Conservation (phyloP, 2,113 vertebrate species). For the Amazona vittata region DNA sequence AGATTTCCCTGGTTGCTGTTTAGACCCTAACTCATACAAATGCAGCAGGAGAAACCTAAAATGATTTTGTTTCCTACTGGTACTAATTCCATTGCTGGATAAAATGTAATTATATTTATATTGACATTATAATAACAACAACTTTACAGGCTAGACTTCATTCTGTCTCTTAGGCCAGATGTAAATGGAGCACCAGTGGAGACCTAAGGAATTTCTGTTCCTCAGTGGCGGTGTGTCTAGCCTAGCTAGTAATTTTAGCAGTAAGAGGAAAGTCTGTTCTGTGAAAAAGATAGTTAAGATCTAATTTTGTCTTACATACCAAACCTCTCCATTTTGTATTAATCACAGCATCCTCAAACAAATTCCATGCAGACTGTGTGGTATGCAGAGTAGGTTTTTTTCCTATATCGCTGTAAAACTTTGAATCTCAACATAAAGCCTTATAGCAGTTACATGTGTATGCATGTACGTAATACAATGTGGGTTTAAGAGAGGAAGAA, state of each 20-base stretch:
- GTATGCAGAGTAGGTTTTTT: background rate
- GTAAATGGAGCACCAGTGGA: background rate
- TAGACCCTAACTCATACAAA: constrained; percentile 1
- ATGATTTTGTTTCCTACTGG: constrained; percentile 45
- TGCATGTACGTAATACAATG: accelerated
- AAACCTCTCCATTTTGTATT: background rate
- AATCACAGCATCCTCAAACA: background rate
- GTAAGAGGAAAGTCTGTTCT: background rate
- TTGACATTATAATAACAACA: constrained; percentile 15
- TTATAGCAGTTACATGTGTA: background rate
- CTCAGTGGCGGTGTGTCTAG: background rate
- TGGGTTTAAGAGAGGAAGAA: background rate
- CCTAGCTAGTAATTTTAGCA: background rate
- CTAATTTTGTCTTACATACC: background rate
- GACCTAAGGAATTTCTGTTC: background rate
- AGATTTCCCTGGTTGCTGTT: constrained; percentile 42
- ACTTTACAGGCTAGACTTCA: constrained; percentile 22
- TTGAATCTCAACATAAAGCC: background rate
- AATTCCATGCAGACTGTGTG: background rate
- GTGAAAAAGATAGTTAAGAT: background rate
- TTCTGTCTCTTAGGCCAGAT: background rate
- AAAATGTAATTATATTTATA: constrained; percentile 44
- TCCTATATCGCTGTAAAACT: background rate
- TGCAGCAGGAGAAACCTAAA: constrained; percentile 17
- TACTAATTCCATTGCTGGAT: constrained; percentile 20